Evolutionary conservation across 1,140 invertebrate species (phyloP).

Genomic region (Eriocheir sinensis): DNA sequence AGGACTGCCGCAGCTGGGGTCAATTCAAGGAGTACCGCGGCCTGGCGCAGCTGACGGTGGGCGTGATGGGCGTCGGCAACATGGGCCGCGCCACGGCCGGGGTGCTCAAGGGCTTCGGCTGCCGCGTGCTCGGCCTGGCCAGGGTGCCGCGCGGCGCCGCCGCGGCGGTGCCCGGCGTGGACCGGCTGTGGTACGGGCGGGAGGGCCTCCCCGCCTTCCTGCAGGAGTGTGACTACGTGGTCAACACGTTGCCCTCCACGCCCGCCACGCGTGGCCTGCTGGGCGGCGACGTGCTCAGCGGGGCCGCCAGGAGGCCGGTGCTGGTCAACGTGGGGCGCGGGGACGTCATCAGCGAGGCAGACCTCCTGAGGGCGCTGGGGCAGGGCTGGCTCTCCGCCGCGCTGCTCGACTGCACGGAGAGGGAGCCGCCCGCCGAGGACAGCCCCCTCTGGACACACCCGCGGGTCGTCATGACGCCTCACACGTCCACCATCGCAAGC

Average conservation of each 20-base stretch:
- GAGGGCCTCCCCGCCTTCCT: slow-evolving; percentile 80
- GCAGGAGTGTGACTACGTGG: slow-evolving; percentile 84
- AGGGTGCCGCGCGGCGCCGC: background rate
- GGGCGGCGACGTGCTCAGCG: slow-evolving; percentile 78
- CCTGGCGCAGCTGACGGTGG: background rate
- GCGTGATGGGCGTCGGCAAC: background rate
- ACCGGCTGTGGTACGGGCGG: background rate
- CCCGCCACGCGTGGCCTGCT: slow-evolving; percentile 83
- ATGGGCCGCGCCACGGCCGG: background rate
- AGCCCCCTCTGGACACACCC: slow-evolving; percentile 83
- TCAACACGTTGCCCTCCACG: slow-evolving; percentile 84
- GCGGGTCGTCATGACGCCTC: background rate
- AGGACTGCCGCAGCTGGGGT: background rate
- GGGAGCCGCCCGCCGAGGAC: slow-evolving; percentile 83
- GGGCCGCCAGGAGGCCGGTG: slow-evolving; percentile 75
- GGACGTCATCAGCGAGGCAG: slow-evolving; percentile 83
- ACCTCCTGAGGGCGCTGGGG: slow-evolving; percentile 83
- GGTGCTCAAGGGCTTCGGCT: background rate
- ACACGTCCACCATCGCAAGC: background rate
- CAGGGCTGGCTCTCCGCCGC: slow-evolving; percentile 84
- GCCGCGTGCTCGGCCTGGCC: background rate
- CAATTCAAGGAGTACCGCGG: background rate
- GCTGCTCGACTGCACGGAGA: slow-evolving; percentile 85
- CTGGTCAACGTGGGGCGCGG: slow-evolving; percentile 86
- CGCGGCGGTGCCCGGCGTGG: background rate